Conservation (phyloP, 2,797 vertebrate genomes). For the Thunnus albacares region DNA sequence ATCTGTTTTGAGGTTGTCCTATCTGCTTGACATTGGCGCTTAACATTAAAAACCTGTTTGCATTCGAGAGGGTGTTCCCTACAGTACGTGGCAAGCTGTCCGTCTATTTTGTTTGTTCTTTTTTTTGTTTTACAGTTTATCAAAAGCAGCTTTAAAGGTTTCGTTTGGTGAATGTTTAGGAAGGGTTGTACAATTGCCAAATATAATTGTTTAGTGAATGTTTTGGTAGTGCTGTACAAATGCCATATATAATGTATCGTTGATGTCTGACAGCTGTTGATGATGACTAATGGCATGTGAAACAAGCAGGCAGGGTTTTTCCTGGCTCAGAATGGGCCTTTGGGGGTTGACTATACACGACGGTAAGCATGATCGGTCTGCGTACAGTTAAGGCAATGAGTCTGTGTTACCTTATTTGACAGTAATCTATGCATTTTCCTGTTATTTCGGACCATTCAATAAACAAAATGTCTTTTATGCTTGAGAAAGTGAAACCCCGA, state of each 20-base stretch:
- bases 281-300: neutral
- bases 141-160: neutral
- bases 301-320: neutral
- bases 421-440: too few relatives aligned
- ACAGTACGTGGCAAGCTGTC: neutral
- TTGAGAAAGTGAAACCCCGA: too few relatives aligned
- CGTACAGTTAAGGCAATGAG: too few relatives aligned
- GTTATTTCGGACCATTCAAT: too few relatives aligned
- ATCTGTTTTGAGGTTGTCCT: slow-evolving; percentile 46
- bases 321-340: too few relatives aligned
- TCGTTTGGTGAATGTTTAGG: neutral
- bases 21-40: slow-evolving; percentile 15
- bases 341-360: too few relatives aligned
- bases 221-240: too few relatives aligned
- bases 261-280: slow-evolving; percentile 6
- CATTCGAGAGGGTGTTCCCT: slow-evolving; percentile 8
- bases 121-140: slow-evolving; percentile 3
- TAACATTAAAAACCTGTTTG: slow-evolving; percentile 28
- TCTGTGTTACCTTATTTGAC: too few relatives aligned
- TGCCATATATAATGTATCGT: too few relatives aligned
- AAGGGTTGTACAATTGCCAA: neutral
- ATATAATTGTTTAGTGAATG: neutral
- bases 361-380: too few relatives aligned
- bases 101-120: slow-evolving; percentile 3
- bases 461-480: too few relatives aligned